Evolutionary conservation across 2,797 vertebrate species (phyloP).

Genomic region (Craterocephalus amniculus): DNA sequence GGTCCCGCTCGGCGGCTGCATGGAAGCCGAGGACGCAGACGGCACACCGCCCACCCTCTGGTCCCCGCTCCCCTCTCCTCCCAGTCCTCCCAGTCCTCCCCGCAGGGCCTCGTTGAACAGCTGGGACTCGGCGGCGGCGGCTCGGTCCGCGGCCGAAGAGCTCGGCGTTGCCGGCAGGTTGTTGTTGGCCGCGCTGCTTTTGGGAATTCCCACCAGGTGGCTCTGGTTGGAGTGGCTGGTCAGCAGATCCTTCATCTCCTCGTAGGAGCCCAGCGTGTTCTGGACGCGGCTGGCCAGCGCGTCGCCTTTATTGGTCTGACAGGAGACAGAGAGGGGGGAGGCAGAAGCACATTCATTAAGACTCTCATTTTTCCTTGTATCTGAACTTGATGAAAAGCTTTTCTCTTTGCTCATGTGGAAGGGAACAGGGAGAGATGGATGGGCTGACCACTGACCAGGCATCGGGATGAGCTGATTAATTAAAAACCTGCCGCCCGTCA

Average conservation of each 20-base stretch:
- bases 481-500: conserved; percentile 65
- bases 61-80: conserved; percentile 46
- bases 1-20: conserved; percentile 85
- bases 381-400: conserved; percentile 65
- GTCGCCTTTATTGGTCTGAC: conserved; percentile 92
- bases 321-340: conserved; percentile 29
- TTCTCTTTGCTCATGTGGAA: conserved; percentile 61
- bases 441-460: conserved; percentile 64
- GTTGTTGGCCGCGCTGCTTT: conserved; percentile 67
- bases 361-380: conserved; percentile 55
- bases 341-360: conserved; percentile 62
- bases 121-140: conserved; percentile 79
- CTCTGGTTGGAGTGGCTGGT: conserved; percentile 95
- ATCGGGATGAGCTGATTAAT: conserved; percentile 69
- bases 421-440: conserved; percentile 61
- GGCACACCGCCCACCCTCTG: conserved; percentile 59
- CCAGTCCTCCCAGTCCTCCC: conserved; percentile 59
- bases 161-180: conserved; percentile 83
- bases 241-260: conserved; percentile 95
- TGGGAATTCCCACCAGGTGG: conserved; percentile 96
- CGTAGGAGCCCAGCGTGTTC: conserved; percentile 94
- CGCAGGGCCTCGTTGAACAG: conserved; percentile 88
- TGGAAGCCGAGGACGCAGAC: conserved; percentile 78
- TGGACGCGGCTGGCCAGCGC: conserved; percentile 93
- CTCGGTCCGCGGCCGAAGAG: conserved; percentile 52